Percentiles rank a stretch among this genome's conserved stretches.
These are phyloP conservation scores for Propithecus deckenii DNA, from an alignment of 2,797 vertebrate genomes.

Conservation along the genomic window DNA sequence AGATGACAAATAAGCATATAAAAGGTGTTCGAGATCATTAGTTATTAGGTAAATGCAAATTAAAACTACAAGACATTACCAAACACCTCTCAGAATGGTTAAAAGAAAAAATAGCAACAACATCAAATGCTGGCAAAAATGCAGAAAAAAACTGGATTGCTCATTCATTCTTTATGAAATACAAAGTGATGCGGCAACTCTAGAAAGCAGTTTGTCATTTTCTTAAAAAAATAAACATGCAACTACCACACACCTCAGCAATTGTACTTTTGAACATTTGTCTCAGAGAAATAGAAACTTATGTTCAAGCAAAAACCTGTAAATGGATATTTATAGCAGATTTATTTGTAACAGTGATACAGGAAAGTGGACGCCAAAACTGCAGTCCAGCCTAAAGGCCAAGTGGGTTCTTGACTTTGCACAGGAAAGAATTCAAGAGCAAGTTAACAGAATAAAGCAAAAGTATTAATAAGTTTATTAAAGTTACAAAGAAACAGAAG, in stretches of 20 bases:
- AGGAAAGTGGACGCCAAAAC: not conserved
- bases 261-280: not conserved
- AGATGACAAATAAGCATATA: not conserved
- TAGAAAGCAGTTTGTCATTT: not conserved
- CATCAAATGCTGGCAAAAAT: not conserved
- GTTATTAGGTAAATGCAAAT: not conserved
- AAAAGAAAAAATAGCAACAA: not conserved
- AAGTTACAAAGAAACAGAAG: not conserved
- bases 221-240: not conserved
- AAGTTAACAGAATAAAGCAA: not conserved
- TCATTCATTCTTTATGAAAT: not conserved
- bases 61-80: not conserved
- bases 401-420: not conserved
- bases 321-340: not conserved
- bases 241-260: not conserved
- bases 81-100: not conserved
- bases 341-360: not conserved
- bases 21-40: not conserved
- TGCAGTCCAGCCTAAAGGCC: not conserved
- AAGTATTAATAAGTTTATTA: not conserved
- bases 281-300: not conserved
- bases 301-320: not conserved
- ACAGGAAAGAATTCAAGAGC: not conserved
- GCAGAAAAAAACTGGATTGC: not conserved
- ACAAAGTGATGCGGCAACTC: not conserved